A percentile compares a stretch with the other conserved stretches of the same genome.
Evolutionary conservation across 2,113 vertebrate species (phyloP).

Genomic region (Rallus limicola): DNA sequence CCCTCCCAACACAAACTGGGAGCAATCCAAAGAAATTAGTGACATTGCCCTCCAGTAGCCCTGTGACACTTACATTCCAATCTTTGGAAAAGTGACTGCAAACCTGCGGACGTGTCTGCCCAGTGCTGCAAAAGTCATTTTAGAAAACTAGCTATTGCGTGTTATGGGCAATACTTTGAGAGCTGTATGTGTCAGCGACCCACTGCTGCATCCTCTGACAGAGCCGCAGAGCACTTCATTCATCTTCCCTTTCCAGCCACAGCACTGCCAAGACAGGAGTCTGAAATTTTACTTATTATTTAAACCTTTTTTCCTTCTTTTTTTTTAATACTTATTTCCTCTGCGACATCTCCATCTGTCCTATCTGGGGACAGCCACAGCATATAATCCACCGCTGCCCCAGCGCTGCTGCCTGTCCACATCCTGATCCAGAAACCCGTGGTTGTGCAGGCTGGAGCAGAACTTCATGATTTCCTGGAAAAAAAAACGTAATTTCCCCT

Average conservation of each 20-base stretch:
- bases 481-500: background rate
- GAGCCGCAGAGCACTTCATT: background rate
- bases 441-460: background rate
- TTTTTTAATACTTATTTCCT: fast-evolving
- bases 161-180: background rate
- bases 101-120: background rate
- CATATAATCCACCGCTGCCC: background rate
- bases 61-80: background rate
- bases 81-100: conserved; percentile 13
- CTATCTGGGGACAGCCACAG: fast-evolving
- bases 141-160: background rate
- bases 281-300: background rate
- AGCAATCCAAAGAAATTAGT: conserved; percentile 36
- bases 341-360: fast-evolving
- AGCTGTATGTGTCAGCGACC: background rate
- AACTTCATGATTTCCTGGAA: background rate
- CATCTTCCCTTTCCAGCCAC: background rate
- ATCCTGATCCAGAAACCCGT: background rate
- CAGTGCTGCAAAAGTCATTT: conserved; percentile 14
- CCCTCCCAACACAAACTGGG: background rate
- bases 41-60: conserved; percentile 21
- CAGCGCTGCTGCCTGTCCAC: background rate
- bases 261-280: background rate
- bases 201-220: background rate
- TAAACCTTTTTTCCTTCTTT: background rate